Evolutionary conservation across 2,113 vertebrate species (phyloP).

Genomic region (Eolophus roseicapilla): DNA sequence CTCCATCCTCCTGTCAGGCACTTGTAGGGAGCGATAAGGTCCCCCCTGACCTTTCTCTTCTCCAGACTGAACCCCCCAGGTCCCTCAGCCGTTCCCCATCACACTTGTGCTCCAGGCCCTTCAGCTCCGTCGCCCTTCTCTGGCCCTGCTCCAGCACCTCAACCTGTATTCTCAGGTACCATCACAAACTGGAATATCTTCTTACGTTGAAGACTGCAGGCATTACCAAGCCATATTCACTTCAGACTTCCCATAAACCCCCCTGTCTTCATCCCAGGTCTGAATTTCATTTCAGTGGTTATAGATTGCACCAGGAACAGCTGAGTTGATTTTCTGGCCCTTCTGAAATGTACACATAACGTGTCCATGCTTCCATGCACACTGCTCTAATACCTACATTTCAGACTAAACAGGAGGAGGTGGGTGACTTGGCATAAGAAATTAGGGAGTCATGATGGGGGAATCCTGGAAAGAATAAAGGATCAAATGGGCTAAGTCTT

Average conservation of each 20-base stretch:
- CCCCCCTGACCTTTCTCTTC: not conserved
- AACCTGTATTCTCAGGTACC: not conserved
- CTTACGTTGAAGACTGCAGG: not conserved
- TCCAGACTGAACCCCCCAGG: not conserved
- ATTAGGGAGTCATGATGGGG: not conserved
- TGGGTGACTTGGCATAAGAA: not conserved
- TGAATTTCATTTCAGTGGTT: not conserved
- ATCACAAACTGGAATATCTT: not conserved
- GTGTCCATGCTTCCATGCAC: rapidly evolving
- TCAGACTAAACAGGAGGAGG: not conserved
- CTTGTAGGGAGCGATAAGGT: not conserved
- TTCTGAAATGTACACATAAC: not conserved
- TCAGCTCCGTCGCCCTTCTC: not conserved
- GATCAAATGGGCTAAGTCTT: not conserved
- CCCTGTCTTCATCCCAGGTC: not conserved
- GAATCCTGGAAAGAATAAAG: not conserved
- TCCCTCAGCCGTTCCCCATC: not conserved
- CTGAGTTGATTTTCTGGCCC: not conserved
- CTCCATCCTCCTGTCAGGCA: no score
- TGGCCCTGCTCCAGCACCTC: not conserved
- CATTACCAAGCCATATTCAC: not conserved
- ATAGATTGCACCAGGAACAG: not conserved
- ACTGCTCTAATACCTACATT: not conserved
- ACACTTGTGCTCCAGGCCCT: not conserved
- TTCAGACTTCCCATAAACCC: not conserved